These are phyloP conservation scores for Zonitis immaculata DNA, from an alignment of 2,888 invertebrate species.

Conservation along the genomic window DNA sequence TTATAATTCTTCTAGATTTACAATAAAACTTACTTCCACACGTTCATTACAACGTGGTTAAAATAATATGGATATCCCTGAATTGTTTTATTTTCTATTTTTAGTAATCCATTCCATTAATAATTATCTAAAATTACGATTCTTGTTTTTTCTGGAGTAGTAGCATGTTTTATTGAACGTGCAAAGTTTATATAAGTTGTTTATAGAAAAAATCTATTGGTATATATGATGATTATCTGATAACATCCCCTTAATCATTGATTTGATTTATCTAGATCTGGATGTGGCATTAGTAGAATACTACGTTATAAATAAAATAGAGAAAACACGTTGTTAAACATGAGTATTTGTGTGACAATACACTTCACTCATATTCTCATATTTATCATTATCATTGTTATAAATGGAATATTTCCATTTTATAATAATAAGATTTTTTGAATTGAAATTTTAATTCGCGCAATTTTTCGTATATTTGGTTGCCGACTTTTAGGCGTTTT, in stretches of 20 bases:
- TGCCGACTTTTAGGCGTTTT: background rate
- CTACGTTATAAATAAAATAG: background rate
- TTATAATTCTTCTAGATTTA: background rate
- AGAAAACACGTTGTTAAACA: slow-evolving; percentile 11
- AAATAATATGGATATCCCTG: background rate
- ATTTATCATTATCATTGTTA: too few species aligned
- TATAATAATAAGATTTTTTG: too few species aligned
- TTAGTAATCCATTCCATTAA: too few species aligned
- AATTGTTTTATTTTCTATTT: too few species aligned
- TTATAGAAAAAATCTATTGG: too few species aligned
- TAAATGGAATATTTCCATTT: background rate
- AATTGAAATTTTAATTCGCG: background rate
- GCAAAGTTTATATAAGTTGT: slow-evolving; percentile 1
- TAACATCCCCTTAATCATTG: background rate
- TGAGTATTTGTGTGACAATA: slow-evolving; percentile 8
- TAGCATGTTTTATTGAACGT: too few species aligned
- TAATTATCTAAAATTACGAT: too few species aligned
- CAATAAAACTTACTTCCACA: background rate
- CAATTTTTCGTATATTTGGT: background rate
- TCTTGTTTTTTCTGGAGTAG: too few species aligned
- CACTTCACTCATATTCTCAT: too few species aligned
- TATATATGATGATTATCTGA: background rate
- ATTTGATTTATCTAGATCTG: slow-evolving; percentile 2
- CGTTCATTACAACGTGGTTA: slow-evolving; percentile 13
- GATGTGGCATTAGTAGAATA: slow-evolving; percentile 4